Evolutionary conservation across 2,113 vertebrate genomes (phyloP).

Genomic region (Lutjanus erythropterus): DNA sequence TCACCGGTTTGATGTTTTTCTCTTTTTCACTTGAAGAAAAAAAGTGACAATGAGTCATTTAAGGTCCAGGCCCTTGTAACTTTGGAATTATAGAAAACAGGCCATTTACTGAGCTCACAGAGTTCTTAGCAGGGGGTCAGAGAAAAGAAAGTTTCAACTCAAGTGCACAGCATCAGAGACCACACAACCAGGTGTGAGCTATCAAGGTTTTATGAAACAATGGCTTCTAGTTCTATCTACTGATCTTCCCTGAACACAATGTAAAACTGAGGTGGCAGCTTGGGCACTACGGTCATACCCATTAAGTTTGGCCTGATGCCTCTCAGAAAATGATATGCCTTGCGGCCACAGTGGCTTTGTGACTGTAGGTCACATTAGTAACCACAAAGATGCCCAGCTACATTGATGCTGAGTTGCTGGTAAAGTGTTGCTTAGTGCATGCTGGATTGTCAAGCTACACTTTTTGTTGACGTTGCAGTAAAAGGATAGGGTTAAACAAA

Average conservation of each 20-base stretch:
- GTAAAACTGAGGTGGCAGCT: neutral
- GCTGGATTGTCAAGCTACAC: too few relatives aligned
- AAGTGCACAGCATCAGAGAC: neutral
- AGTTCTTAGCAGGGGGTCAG: neutral
- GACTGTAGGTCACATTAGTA: too few relatives aligned
- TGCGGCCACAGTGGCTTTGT: too few relatives aligned
- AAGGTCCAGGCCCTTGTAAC: constrained; percentile 19
- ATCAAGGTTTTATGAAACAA: neutral
- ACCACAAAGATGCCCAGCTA: too few relatives aligned
- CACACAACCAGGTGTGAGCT: neutral
- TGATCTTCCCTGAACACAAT: neutral
- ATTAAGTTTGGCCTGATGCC: too few relatives aligned
- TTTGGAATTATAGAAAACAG: constrained; percentile 24
- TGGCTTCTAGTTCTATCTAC: neutral
- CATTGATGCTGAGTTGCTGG: too few relatives aligned
- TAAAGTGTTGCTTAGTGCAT: too few relatives aligned
- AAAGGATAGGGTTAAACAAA: too few relatives aligned
- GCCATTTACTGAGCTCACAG: constrained; percentile 39
- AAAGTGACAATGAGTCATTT: constrained; percentile 40
- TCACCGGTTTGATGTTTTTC: constrained; percentile 42
- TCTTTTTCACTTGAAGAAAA: constrained; percentile 36
- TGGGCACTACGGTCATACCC: too few relatives aligned
- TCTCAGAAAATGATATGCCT: too few relatives aligned
- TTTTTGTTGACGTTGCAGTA: too few relatives aligned
- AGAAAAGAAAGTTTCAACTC: constrained; percentile 3